Evolutionary conservation across 2,888 invertebrate genomes (phyloP), one percentile per base, ranked within the genome.

Genomic region (Hololepta plana): DNA sequence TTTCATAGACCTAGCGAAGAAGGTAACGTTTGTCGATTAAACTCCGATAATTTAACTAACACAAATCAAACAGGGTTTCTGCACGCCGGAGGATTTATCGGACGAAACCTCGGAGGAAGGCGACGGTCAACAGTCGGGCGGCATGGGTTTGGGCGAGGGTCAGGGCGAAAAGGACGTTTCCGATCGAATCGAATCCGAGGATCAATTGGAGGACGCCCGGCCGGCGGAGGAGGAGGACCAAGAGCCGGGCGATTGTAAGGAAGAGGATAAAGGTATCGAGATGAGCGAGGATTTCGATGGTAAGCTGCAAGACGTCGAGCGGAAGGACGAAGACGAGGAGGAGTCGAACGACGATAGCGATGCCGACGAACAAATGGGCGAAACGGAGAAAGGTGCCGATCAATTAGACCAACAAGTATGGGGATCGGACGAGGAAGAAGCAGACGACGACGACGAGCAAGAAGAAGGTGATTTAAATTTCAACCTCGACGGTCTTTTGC

Each of bases 281-380:
- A 91, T 95, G 88, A 80, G 82, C 10, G 91, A 93, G 38, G 87
- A 96, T 48, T 91, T 96, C 46, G 90, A 90, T 30, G 85, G 80
- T 1, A 76, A 84, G 50, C 53, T 79, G 30, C 84, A 87, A 35
- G 75, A 91, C 44, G 55, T 79, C 9, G 76, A 81, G 3, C 64
- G 72, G 55, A 32, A 35, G 17, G 23, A 27, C 2, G 35, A 33
- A 8, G 28, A 33, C 16, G 64, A 66, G 30, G 69, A 71, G 3
- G 64, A 72, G 12, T 67, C 67, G 1, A 59, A 67, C 1, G 63
- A 75, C 8, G 67, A 79, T 33, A 76, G 82, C 11, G 81, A 95
- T 38, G 60, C 80, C 3, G 91, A 95, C 37, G 91, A 95, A 48
- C 79, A 95, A 62, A 91, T 96, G 87, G 96, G 93, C 12, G 88